These are phyloP conservation scores for Nixonia krombeini DNA, from an alignment of 1,140 invertebrate genomes.

Conservation along the genomic window DNA sequence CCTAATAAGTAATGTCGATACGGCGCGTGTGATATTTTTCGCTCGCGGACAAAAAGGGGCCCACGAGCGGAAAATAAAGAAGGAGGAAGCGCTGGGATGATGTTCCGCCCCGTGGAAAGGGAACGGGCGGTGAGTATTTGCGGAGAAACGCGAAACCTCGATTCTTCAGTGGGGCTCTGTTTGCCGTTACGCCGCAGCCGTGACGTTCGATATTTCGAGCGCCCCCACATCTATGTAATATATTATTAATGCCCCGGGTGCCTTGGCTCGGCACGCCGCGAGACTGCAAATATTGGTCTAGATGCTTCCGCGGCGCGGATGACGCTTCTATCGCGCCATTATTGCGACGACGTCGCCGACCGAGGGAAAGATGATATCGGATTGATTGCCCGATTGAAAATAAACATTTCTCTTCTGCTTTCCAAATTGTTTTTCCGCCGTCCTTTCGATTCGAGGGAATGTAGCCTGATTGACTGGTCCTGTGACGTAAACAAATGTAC, in stretches of 20 bases:
- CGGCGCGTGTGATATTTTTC: constrained; percentile 57
- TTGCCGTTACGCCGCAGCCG: constrained; percentile 48
- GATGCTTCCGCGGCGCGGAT: constrained; percentile 29
- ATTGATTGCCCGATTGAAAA: no score
- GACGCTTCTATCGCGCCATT: constrained; percentile 7
- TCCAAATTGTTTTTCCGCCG: no score
- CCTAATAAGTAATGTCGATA: constrained; percentile 28
- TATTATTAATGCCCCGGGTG: constrained; percentile 71
- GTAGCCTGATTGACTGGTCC: no score
- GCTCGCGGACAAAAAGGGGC: constrained; percentile 40
- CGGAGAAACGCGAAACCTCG: constrained; percentile 68
- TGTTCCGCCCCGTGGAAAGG: constrained; percentile 32
- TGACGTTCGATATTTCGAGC: constrained; percentile 65
- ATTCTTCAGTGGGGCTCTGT: constrained; percentile 52
- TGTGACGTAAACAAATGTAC: no score
- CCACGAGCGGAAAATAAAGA: constrained; percentile 48
- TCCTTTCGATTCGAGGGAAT: no score
- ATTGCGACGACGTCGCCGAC: no score
- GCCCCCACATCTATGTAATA: constrained; percentile 67
- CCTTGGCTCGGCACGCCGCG: constrained; percentile 59
- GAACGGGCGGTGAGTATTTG: constrained; percentile 61
- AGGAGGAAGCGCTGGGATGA: constrained; percentile 22
- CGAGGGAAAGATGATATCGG: no score
- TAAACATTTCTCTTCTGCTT: no score
- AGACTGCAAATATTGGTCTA: constrained; percentile 64